Evolutionary conservation across 2,113 vertebrate genomes (phyloP).

Genomic region (Tursiops truncatus): DNA sequence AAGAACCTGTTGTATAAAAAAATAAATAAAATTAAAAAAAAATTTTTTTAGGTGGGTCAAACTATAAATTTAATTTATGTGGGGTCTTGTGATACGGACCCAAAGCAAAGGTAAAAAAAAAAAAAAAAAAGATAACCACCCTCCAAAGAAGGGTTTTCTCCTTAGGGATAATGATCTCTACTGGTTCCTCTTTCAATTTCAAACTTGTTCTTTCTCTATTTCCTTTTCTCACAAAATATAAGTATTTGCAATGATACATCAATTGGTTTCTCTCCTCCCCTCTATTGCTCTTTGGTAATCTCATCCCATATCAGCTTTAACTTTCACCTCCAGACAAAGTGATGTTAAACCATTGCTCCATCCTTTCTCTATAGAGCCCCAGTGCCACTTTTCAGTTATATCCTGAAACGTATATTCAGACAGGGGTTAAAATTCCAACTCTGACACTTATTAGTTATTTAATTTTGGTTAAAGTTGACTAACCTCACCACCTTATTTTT

Average conservation of each 20-base stretch:
- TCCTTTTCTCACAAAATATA: not conserved
- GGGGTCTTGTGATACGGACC: constrained; percentile 50
- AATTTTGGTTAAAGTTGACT: not conserved
- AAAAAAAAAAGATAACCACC: not conserved
- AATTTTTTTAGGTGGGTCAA: not conserved
- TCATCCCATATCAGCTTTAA: not conserved
- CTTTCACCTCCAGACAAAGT: not conserved
- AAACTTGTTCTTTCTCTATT: not conserved
- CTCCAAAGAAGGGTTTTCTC: not conserved
- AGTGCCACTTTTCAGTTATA: not conserved
- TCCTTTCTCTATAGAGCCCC: not conserved
- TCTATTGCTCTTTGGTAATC: not conserved
- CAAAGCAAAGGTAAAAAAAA: constrained; percentile 39
- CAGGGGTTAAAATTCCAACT: not conserved
- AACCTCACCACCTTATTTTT: not conserved
- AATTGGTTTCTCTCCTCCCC: not conserved
- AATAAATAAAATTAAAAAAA: no score
- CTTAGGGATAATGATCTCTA: not conserved
- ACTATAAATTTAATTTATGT: constrained; percentile 60
- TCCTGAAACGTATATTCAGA: not conserved
- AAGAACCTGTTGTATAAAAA: no score
- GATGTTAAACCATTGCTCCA: not conserved
- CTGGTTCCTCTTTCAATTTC: not conserved
- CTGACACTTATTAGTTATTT: not conserved
- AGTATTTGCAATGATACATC: not conserved